phyloP scores from a whole-genome alignment of 2,113 vertebrate species.

The Struthio camelus region DNA sequence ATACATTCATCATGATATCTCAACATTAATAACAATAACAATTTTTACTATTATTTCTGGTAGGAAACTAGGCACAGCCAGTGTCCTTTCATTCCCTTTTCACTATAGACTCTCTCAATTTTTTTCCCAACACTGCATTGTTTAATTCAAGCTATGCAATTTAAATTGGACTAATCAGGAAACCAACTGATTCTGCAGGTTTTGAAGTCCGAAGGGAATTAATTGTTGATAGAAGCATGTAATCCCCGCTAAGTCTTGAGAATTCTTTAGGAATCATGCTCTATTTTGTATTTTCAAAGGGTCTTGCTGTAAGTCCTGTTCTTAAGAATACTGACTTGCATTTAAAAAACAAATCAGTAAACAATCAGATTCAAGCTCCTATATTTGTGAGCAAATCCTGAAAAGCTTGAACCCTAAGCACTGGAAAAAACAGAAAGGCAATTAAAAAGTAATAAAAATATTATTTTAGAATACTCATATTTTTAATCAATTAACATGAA shows the following conservation, averaged over 20 bases:
- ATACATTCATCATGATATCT: neutral
- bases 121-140: accelerated
- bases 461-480: neutral
- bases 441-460: neutral
- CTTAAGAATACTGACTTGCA: neutral
- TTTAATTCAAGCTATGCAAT: neutral
- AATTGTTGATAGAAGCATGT: neutral
- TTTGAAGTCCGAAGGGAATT: neutral
- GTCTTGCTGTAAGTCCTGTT: neutral
- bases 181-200: neutral
- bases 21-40: neutral
- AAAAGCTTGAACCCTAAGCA: neutral
- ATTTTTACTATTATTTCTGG: neutral
- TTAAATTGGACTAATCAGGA: neutral
- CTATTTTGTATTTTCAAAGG: neutral
- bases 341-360: neutral
- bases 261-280: neutral
- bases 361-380: neutral
- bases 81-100: neutral
- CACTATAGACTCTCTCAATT: accelerated
- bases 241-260: neutral
- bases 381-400: neutral
- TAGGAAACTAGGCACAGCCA: neutral
- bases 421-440: accelerated
- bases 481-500: neutral